phyloP scores from a whole-genome alignment of 2,797 vertebrate species.

The Staurois parvus region DNA sequence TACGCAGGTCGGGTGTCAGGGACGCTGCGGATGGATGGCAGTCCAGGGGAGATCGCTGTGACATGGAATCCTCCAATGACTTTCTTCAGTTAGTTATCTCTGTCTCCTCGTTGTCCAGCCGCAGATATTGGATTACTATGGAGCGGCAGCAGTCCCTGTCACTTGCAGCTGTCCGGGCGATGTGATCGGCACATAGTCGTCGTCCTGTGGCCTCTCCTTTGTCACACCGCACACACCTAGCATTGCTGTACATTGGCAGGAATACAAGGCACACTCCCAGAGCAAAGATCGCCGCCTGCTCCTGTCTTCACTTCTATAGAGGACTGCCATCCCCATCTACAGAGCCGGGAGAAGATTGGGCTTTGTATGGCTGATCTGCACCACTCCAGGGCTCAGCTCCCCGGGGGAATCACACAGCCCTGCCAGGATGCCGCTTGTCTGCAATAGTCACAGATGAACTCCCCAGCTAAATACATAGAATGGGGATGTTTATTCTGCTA shows the following conservation, averaged over 20 bases:
- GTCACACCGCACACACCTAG: neutral
- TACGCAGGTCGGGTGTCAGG: neutral
- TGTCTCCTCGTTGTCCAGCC: neutral
- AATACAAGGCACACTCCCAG: neutral
- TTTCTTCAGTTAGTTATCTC: neutral
- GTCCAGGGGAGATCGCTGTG: too few species aligned
- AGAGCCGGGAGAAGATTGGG: neutral
- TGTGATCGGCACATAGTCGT: neutral
- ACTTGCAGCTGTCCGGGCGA: slow-evolving; percentile 14
- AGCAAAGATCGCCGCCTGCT: too few species aligned
- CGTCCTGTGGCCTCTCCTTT: neutral
- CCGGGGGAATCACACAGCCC: too few species aligned
- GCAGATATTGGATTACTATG: neutral
- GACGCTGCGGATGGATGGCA: neutral
- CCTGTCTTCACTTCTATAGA: too few species aligned
- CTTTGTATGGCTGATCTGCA: too few species aligned
- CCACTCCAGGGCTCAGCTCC: too few species aligned
- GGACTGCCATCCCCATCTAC: neutral
- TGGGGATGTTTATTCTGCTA: too few species aligned
- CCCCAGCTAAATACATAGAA: too few species aligned
- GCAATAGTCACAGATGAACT: too few species aligned
- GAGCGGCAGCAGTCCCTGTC: neutral
- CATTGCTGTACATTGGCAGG: neutral
- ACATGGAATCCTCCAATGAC: neutral
- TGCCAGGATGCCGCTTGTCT: too few species aligned